phyloP scores from a whole-genome alignment of 2,113 vertebrate species.

The Phyllostomus discolor region DNA sequence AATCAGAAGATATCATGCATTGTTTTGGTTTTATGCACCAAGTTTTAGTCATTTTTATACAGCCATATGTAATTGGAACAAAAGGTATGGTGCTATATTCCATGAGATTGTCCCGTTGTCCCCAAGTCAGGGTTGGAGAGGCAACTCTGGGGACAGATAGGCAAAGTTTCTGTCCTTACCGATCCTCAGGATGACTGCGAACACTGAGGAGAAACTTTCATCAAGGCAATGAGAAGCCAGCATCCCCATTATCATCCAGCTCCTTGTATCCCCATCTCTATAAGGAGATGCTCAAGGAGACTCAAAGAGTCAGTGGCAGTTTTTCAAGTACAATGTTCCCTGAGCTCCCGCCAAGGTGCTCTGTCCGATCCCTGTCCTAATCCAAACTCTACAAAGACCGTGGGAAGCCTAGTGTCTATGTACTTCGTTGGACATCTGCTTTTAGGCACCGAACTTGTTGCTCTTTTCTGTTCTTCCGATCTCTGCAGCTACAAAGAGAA shows the following conservation, averaged over 20 bases:
- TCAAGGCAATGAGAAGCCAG: background rate
- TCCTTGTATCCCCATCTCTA: background rate
- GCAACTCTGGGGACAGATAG: background rate
- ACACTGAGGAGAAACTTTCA: background rate
- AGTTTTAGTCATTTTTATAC: background rate
- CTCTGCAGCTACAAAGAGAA: background rate
- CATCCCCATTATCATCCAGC: background rate
- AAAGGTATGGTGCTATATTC: background rate
- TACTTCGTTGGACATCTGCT: background rate
- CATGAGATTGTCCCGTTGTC: background rate
- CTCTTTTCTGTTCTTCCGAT: background rate
- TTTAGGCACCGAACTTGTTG: too few relatives aligned
- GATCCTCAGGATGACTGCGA: background rate
- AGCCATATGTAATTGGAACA: background rate
- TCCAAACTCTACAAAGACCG: too few relatives aligned
- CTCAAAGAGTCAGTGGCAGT: too few relatives aligned
- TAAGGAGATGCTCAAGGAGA: background rate
- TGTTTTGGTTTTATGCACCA: background rate
- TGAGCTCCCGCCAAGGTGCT: too few relatives aligned
- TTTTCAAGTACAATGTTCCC: background rate
- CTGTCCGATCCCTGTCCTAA: background rate
- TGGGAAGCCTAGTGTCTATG: background rate
- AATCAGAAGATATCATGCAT: background rate
- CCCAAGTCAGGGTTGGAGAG: background rate
- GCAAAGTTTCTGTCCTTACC: too few relatives aligned